Conservation (phyloP, 1,140 invertebrate genomes). For the Procambarus virginalis region DNA sequence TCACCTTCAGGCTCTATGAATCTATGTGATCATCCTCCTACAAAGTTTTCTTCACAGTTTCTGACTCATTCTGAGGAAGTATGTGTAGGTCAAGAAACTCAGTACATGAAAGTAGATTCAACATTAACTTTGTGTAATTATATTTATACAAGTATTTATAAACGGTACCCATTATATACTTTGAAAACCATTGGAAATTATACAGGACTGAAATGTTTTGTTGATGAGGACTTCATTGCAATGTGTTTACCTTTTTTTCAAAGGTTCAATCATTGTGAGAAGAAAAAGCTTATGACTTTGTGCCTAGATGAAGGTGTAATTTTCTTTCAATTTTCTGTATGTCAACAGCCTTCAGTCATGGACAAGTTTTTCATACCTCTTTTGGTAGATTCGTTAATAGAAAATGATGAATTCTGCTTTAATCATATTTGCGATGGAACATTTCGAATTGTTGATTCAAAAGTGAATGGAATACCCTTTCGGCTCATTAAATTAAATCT, state of each 20-base stretch:
- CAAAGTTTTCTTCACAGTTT: conserved; percentile 2
- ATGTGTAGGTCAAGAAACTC: neutral
- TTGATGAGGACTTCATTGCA: conserved; percentile 4
- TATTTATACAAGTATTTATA: neutral
- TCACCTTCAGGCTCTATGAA: neutral
- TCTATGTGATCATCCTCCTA: conserved; percentile 40
- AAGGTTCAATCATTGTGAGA: conserved; percentile 39
- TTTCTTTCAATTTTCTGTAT: conserved; percentile 4
- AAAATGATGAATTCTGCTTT: conserved; percentile 24
- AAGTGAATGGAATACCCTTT: conserved; percentile 1
- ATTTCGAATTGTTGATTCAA: neutral
- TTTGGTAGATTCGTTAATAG: conserved; percentile 4
- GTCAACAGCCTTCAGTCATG: neutral
- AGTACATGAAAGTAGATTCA: neutral
- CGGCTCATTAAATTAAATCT: neutral
- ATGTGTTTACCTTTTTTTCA: conserved; percentile 31
- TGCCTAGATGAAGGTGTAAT: conserved; percentile 5
- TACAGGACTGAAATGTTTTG: neutral
- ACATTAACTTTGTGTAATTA: neutral
- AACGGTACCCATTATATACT: neutral
- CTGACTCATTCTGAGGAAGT: neutral
- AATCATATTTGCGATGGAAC: conserved; percentile 19
- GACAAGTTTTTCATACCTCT: neutral
- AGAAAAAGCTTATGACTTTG: conserved; percentile 29
- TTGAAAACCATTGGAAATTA: neutral